Base-by-base conservation (phyloP, 2,888 invertebrate genomes). In the Unio pictorum region DNA sequence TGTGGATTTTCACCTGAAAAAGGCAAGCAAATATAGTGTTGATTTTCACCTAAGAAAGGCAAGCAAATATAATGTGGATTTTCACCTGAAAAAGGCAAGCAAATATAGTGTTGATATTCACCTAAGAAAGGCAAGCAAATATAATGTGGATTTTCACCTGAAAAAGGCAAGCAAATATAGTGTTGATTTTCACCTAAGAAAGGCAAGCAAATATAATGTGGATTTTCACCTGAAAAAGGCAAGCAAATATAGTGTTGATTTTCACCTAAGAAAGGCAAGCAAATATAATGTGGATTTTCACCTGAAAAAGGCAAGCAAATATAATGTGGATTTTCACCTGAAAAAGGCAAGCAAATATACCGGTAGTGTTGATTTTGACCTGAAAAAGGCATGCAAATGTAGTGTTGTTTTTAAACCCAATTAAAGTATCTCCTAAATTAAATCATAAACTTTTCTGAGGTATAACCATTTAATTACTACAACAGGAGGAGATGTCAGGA, bases 121-220 rank as follows among this genome's bases (percentile, higher is more conserved):
- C 96, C 96, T 97, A 90, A 18, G 91, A 84, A 56, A 63, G 69
- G 11, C 62, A 57, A 18, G n/a, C 15, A 65, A 59, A 64, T 23
- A 23, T 23, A 23, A 0, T 23, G 23, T 23, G 0, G 23, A 23
- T 23, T 23, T 92, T 96, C 96, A 88, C 96, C 96, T 97, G 90
- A 18, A 91, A 84, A 56, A 63, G 69, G 6, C 62, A 57, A 18
- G n/a, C 15, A 65, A 59, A 64, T 23, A 23, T 23, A 23, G 23
- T 23, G 23, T 23, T 23, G 23, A 23, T 23, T 23, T 23, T 23
- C 0, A 88, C 96, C 96, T 97, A 90, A 18, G 91, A 84, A 56
- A 63, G 69, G 11, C 62, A 57, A 18, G n/a, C 7, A 65, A 59
- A 64, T 23, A 23, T 23, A 23, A 0, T 23, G 23, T 23, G 0